A percentile compares a stretch with the other conserved stretches of the same genome.
Evolutionary conservation across 2,113 vertebrate species (phyloP).

Genomic region (Thymallus thymallus): DNA sequence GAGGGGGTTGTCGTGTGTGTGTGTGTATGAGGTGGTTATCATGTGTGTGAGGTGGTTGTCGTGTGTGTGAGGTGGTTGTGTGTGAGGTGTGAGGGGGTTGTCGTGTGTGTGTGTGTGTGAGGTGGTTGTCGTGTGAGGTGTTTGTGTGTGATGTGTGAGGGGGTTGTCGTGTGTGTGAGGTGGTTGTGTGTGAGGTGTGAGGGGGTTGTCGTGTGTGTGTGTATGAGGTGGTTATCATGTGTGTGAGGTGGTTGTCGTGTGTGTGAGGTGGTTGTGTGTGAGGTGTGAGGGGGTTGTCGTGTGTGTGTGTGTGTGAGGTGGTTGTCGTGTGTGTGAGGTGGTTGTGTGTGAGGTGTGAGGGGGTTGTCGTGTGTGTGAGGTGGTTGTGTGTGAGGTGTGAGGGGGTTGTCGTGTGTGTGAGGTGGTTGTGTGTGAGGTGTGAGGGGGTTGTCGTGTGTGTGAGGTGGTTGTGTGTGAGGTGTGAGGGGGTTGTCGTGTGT

Average conservation of each 20-base stretch:
- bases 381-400: too few species aligned
- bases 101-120: too few species aligned
- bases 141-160: neutral
- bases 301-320: neutral
- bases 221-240: too few species aligned
- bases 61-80: conserved; percentile 20
- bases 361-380: conserved; percentile 20
- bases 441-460: too few species aligned
- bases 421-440: too few species aligned
- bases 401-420: too few species aligned
- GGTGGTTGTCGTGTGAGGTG: too few species aligned
- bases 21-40: neutral
- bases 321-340: neutral
- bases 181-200: conserved; percentile 6
- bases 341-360: conserved; percentile 9
- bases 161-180: neutral
- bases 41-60: conserved; percentile 15
- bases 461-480: neutral
- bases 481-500: too few species aligned
- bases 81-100: too few species aligned
- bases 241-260: too few species aligned
- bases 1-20: neutral
- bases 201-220: conserved; percentile 23
- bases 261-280: too few species aligned
- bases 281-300: too few species aligned